Evolutionary conservation across 2,888 invertebrate genomes (phyloP).

Genomic region (Spatulosminthurus flaviceps): DNA sequence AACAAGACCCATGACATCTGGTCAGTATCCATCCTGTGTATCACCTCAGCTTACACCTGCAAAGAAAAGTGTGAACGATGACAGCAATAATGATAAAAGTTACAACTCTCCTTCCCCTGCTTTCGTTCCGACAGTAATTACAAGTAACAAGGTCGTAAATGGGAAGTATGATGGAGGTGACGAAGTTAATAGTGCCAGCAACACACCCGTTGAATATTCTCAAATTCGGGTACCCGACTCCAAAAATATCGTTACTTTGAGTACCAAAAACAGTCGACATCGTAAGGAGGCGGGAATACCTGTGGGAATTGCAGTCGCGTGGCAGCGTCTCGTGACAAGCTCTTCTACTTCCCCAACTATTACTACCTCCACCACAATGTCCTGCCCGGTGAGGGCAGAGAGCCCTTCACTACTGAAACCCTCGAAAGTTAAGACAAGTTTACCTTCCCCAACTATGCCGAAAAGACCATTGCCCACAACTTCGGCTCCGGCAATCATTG

Average conservation of each 20-base stretch:
- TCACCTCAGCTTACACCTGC: neutral
- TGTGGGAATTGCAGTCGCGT: constrained; percentile 62
- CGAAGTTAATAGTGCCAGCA: constrained; percentile 2
- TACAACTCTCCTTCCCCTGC: neutral
- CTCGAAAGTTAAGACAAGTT: neutral
- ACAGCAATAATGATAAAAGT: constrained; percentile 24
- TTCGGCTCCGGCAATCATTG: constrained; percentile 19
- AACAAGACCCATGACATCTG: neutral
- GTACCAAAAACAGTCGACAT: constrained; percentile 31
- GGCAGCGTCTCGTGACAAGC: constrained; percentile 60
- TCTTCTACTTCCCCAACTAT: constrained; percentile 26
- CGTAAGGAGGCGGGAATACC: constrained; percentile 53
- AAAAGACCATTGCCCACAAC: constrained; percentile 56
- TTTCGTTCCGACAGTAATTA: neutral
- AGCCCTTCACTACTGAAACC: constrained; percentile 4
- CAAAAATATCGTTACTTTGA: constrained; percentile 25
- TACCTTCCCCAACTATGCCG: constrained; percentile 16
- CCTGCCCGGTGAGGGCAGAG: neutral
- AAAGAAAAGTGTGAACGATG: neutral
- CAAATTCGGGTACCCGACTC: constrained; percentile 6
- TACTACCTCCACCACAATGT: neutral
- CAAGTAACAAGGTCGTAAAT: neutral
- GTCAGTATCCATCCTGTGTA: neutral
- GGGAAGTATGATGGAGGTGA: neutral
- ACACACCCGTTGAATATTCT: constrained; percentile 15